phyloP scores from a whole-genome alignment of 2,113 vertebrate genomes.

The Monopterus albus region DNA sequence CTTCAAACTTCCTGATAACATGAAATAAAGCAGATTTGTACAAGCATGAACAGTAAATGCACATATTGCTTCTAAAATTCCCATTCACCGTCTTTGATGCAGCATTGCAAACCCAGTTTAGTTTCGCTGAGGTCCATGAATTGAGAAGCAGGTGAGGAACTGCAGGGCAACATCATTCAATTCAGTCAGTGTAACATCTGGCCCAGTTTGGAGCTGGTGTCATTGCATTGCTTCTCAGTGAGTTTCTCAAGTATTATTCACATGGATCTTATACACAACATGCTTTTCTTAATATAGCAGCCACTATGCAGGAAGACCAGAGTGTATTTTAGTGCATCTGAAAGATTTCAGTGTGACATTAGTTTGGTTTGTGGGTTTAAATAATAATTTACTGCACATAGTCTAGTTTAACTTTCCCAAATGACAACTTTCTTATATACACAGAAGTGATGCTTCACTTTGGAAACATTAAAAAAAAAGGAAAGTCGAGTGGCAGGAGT shows the following conservation, averaged over 20 bases:
- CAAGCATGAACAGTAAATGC: neutral
- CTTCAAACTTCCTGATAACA: slow-evolving; percentile 35
- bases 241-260: slow-evolving; percentile 9
- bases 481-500: slow-evolving; percentile 6
- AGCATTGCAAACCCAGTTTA: slow-evolving; percentile 28
- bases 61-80: slow-evolving; percentile 29
- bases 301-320: slow-evolving; percentile 55
- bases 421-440: slow-evolving; percentile 34
- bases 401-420: slow-evolving; percentile 19
- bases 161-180: neutral
- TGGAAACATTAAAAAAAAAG: slow-evolving; percentile 28
- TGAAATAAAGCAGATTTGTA: slow-evolving; percentile 46
- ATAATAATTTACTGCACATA: slow-evolving; percentile 33
- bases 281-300: slow-evolving; percentile 52
- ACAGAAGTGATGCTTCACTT: slow-evolving; percentile 37
- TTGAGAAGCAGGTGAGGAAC: neutral
- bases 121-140: slow-evolving; percentile 18
- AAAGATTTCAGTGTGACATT: slow-evolving; percentile 44
- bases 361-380: slow-evolving; percentile 42
- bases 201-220: neutral
- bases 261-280: slow-evolving; percentile 24
- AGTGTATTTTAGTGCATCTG: slow-evolving; percentile 60
- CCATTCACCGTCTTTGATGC: slow-evolving; percentile 24
- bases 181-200: slow-evolving; percentile 18
- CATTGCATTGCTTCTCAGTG: slow-evolving; percentile 17